Evolutionary conservation across 2,797 vertebrate genomes (phyloP), one percentile per base, ranked within the genome.

Genomic region (Morus bassanus): DNA sequence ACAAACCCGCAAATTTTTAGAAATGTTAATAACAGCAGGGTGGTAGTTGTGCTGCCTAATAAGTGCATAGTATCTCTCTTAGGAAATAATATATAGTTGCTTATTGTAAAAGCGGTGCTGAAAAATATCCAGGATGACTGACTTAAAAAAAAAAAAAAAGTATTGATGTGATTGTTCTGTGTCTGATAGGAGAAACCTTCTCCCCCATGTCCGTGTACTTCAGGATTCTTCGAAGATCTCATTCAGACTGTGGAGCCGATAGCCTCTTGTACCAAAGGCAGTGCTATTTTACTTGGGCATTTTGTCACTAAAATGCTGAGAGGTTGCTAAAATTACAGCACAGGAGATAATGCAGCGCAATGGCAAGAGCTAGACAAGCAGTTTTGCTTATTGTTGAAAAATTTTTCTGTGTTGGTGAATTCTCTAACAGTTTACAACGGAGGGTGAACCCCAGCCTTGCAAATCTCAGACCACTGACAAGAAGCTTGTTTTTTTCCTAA

Each of bases 161-260:
- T 33, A 23, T 13, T 0, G 2, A 37, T 73, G 31, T 41, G 35
- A 8, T 56, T 75, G 41, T 70, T 88, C 31, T 33, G 28, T 79
- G 31, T 35, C 23, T 50, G 45, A 1, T 9, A 6, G 31, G 57
- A 68, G 67, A 82, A 72, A 53, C 37, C 51, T 31, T 27, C 23
- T 72, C 10, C n/a, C 18, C 35, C 30, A 6, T 0, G 6, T 33
- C 19, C 0, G 0, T 9, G 43, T 24, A 15, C 57, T 35, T n/a
- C 6, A 18, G 57, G 41, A 10, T 41, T 67, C 50, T 45, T 17
- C 73, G 22, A 13, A 45, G 64, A 23, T 53, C 39, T n/a, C 25
- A 3, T 41, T 64, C 54, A n/a, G 73, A 15, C 65, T 39, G 22
- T 3, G 73, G 30, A 17, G 63, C 10, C 2, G 15, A 13, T 45